Evolutionary conservation across 2,888 invertebrate species (phyloP), one percentile per base, ranked within the genome.

Genomic region (Spodoptera littoralis): DNA sequence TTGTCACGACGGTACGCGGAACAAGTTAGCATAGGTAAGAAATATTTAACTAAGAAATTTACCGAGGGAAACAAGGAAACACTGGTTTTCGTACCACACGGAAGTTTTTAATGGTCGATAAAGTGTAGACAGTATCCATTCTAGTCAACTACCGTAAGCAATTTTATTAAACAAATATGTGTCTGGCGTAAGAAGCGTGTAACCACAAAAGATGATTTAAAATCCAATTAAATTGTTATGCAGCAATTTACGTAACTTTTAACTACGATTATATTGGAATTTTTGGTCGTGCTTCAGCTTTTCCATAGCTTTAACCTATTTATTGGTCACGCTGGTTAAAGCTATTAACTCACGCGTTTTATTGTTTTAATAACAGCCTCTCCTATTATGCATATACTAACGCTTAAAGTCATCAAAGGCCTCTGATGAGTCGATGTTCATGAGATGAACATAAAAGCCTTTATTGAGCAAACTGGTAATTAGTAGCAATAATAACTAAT

Each of bases 1-100:
- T 81, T 86, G 84, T 86, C 85, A 86, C 82, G 83, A 83, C 69
- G 79, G 45, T 67, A 64, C 43, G 55, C 68, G 73, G 73, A 71
- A 79, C 60, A 53, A 54, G 46, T 44, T 41, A 60, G 50, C 46
- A 41, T 65, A 65, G 63, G 12, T 45, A 49, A 11, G 41, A 44
- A 46, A 2, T 42, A 47, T 41, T 43, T 41, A 58, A 27, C 5
- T 9, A 41, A 59, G 49, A 51, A 11, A 18, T 47, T 69, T 55
- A 42, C 12, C 60, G 11, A 68, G 52, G 22, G 49, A 61, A 67
- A 60, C n/a, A 55, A 13, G 42, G 54, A 56, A 57, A 54, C 36
- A 60, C 58, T 59, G 64, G 30, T 58, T 64, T 61, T 51, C 46
- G 27, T 63, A 53, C 41, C 27, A 62, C 27, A 59, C 60, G 68